A percentile compares a stretch with the other conserved stretches of the same genome.
Evolutionary conservation across 2,888 invertebrate genomes (phyloP).

Genomic region (Tridacna crocea): DNA sequence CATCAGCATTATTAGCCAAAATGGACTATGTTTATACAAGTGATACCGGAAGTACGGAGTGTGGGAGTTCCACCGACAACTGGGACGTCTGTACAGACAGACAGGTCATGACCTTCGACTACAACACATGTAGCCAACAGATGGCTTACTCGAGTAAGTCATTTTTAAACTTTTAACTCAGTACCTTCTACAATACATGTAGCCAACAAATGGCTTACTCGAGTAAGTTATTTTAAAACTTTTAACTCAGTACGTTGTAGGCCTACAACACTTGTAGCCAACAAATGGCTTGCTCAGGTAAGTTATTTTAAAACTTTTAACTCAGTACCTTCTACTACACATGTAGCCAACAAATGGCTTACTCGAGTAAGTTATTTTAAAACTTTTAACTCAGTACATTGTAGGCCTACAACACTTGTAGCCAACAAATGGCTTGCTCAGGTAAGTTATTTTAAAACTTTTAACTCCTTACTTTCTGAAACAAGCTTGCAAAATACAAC

Average conservation of each 20-base stretch:
- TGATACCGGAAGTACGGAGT: slow-evolving; percentile 32
- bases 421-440: slow-evolving; percentile 58
- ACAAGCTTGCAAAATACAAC: too few relatives aligned
- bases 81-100: slow-evolving; percentile 64
- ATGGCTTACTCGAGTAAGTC: slow-evolving; percentile 63
- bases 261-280: slow-evolving; percentile 56
- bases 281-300: slow-evolving; percentile 62
- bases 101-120: slow-evolving; percentile 55
- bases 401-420: slow-evolving; percentile 59
- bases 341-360: not conserved
- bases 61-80: slow-evolving; percentile 40
- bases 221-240: not conserved
- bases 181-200: too few relatives aligned
- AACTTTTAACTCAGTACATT: too few relatives aligned
- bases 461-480: too few relatives aligned
- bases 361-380: not conserved
- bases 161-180: too few relatives aligned
- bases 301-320: too few relatives aligned
- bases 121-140: slow-evolving; percentile 46
- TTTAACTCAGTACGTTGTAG: too few relatives aligned
- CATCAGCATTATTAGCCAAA: slow-evolving; percentile 36
- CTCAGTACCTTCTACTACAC: too few relatives aligned
- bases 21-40: slow-evolving; percentile 53
- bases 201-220: slow-evolving; percentile 2
- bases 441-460: slow-evolving; percentile 53